Percentiles rank a stretch among this genome's conserved stretches.
phyloP scores from a whole-genome alignment of 2,797 vertebrate species.

The Alcedo quadribrachys region DNA sequence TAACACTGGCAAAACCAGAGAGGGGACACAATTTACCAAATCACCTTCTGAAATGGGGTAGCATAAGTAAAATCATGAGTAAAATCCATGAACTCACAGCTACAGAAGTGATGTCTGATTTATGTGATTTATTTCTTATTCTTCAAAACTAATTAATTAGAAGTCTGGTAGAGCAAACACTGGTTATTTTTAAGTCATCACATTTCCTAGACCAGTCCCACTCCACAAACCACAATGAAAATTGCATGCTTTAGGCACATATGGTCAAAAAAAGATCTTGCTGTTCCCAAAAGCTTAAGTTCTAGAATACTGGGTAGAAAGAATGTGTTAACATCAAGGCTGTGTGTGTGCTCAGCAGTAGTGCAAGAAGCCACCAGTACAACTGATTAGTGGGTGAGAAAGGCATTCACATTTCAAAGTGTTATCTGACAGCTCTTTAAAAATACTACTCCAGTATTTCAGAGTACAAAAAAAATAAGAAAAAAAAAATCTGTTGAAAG shows the following conservation, averaged over 20 bases:
- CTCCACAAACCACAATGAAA: neutral
- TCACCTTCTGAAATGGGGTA: neutral
- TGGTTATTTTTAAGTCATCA: slow-evolving; percentile 8
- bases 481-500: slow-evolving; percentile 54
- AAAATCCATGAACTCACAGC: neutral
- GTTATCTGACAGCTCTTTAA: neutral
- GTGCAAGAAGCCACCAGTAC: neutral
- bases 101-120: neutral
- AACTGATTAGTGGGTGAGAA: neutral
- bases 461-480: neutral
- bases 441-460: slow-evolving; percentile 17
- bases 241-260: neutral
- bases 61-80: neutral
- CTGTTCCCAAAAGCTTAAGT: neutral
- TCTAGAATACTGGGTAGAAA: neutral
- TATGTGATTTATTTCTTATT: neutral
- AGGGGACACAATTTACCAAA: neutral
- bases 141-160: neutral
- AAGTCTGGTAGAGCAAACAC: slow-evolving; percentile 6
- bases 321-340: neutral
- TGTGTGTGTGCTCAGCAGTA: neutral
- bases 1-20: neutral
- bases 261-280: neutral
- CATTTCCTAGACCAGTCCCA: neutral
- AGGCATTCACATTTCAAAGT: neutral